These are phyloP conservation scores for Papilio glaucus DNA, from an alignment of 1,140 invertebrate species.

Conservation along the genomic window DNA sequence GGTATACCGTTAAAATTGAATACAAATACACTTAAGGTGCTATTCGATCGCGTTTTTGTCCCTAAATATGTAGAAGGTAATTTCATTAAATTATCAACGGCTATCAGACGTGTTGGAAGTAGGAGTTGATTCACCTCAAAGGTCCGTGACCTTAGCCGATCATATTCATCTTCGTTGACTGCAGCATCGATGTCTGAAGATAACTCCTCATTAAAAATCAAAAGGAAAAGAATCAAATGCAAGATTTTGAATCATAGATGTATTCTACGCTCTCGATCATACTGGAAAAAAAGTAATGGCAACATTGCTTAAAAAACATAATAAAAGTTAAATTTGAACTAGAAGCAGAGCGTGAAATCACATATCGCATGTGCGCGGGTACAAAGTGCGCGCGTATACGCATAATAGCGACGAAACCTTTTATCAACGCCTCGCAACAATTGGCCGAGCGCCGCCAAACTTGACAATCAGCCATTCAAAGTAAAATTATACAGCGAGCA, in stretches of 20 bases:
- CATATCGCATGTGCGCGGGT: not conserved
- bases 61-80: too few species aligned
- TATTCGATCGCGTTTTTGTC: too few species aligned
- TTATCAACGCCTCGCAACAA: slow-evolving; percentile 39
- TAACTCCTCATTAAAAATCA: too few species aligned
- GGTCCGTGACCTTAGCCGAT: too few species aligned
- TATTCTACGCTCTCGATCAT: not conserved
- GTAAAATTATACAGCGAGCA: slow-evolving; percentile 62
- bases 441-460: slow-evolving; percentile 51
- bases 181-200: too few species aligned
- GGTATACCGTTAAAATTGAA: too few species aligned
- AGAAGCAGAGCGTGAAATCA: slow-evolving; percentile 21
- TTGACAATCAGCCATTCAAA: slow-evolving; percentile 60
- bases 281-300: not conserved
- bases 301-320: not conserved
- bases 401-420: slow-evolving; percentile 38
- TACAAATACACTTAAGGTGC: too few species aligned
- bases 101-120: too few species aligned
- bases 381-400: slow-evolving; percentile 9
- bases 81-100: too few species aligned
- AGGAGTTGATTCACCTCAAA: too few species aligned
- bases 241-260: not conserved
- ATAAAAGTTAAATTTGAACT: not conserved
- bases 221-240: too few species aligned
- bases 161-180: too few species aligned